Conservation (phyloP, 2,888 invertebrate species). For the Pollenia griseotomentosa region DNA sequence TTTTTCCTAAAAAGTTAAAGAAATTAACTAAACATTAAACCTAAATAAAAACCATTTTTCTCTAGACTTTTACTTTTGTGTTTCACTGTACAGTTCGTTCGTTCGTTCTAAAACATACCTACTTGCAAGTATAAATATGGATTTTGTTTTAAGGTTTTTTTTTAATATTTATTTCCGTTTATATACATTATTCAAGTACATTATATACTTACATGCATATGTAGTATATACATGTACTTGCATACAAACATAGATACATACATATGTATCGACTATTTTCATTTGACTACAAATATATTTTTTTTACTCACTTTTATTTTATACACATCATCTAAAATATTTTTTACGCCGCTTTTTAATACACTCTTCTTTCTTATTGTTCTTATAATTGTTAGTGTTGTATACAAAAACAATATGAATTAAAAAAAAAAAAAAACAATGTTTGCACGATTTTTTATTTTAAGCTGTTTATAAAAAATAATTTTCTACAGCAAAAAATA, state of each 20-base stretch:
- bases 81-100: slow-evolving; percentile 15
- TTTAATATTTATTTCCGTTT: slow-evolving; percentile 60
- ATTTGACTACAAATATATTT: slow-evolving; percentile 13
- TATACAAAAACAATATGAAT: slow-evolving; percentile 56
- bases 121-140: slow-evolving; percentile 13
- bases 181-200: slow-evolving; percentile 42
- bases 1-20: too few relatives aligned
- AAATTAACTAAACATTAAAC: too few relatives aligned
- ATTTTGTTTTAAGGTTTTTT: slow-evolving; percentile 25
- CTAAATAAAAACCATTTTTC: too few relatives aligned
- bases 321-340: slow-evolving; percentile 63
- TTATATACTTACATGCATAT: not conserved
- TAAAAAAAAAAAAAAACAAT: slow-evolving; percentile 48
- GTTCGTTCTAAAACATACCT: slow-evolving; percentile 14
- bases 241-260: too few relatives aligned
- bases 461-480: slow-evolving; percentile 19
- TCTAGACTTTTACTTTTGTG: not conserved
- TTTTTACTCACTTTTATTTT: slow-evolving; percentile 43
- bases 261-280: slow-evolving; percentile 16
- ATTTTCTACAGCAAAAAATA: slow-evolving; percentile 3
- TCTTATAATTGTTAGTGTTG: slow-evolving; percentile 61
- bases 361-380: slow-evolving; percentile 38
- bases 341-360: slow-evolving; percentile 50
- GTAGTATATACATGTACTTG: not conserved
- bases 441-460: slow-evolving; percentile 53